These are phyloP conservation scores for Lordiphosa fenestrarum DNA, from an alignment of 2,888 invertebrate genomes.

Conservation along the genomic window DNA sequence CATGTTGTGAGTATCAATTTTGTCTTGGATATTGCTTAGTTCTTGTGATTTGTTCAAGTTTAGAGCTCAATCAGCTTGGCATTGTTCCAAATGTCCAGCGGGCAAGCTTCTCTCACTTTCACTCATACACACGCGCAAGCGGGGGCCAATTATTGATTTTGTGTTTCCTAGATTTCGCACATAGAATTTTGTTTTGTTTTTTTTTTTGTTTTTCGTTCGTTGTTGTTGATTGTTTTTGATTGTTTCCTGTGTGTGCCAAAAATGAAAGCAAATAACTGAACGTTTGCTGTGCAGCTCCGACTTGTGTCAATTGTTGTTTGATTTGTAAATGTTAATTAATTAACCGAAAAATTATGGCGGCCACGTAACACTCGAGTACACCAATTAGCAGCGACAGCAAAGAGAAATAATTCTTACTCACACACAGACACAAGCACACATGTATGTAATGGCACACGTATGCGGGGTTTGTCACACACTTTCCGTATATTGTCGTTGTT, in stretches of 20 bases:
- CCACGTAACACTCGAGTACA: conserved; percentile 34
- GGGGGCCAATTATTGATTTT: conserved; percentile 69
- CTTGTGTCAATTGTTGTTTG: no score
- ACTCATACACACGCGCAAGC: conserved; percentile 22
- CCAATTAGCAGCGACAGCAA: conserved; percentile 30
- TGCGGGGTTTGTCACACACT: conserved; percentile 33
- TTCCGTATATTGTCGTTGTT: conserved; percentile 26
- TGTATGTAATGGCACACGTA: background rate
- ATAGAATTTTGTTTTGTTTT: conserved; percentile 37
- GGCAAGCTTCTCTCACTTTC: conserved; percentile 16
- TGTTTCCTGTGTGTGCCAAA: conserved; percentile 4
- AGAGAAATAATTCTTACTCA: conserved; percentile 27
- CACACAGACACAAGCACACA: conserved; percentile 22
- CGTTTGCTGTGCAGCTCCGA: no score
- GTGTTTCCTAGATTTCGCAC: conserved; percentile 35
- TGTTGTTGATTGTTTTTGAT: conserved; percentile 20
- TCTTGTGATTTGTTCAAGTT: conserved; percentile 13
- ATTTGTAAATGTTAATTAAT: conserved; percentile 5
- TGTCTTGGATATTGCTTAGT: conserved; percentile 14
- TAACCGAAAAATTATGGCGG: conserved; percentile 17
- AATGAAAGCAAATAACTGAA: background rate
- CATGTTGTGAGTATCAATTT: conserved; percentile 19
- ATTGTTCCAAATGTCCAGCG: conserved; percentile 56
- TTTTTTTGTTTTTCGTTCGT: conserved; percentile 10
- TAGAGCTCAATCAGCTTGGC: conserved; percentile 52